phyloP scores from a whole-genome alignment of 2,113 vertebrate species.

The Amblyopsis rosae region DNA sequence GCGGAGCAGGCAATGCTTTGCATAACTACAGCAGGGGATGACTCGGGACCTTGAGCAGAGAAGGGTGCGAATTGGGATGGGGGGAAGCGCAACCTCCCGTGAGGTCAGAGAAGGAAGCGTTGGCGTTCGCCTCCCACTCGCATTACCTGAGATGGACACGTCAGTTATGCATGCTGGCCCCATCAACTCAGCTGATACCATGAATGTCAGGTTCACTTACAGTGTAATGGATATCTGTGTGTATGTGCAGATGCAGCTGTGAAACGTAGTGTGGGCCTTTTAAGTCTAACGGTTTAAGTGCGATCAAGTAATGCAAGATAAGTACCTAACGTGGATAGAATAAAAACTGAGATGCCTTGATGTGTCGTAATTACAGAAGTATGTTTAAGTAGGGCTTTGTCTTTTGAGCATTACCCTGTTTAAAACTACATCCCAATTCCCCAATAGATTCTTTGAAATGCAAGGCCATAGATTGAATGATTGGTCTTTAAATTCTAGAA shows the following conservation, averaged over 20 bases:
- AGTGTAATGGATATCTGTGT: slow-evolving; percentile 42
- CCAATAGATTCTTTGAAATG: slow-evolving; percentile 69
- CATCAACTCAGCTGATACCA: slow-evolving; percentile 63
- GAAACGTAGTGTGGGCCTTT: slow-evolving; percentile 5
- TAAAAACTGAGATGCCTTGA: neutral
- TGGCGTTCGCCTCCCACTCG: slow-evolving; percentile 55
- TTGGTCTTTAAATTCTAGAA: slow-evolving; percentile 60
- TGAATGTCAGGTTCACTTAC: slow-evolving; percentile 53
- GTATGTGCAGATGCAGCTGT: neutral
- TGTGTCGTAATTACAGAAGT: slow-evolving; percentile 16
- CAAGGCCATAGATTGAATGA: slow-evolving; percentile 43
- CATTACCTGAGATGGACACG: slow-evolving; percentile 46
- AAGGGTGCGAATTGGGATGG: slow-evolving; percentile 58
- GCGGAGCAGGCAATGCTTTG: slow-evolving; percentile 63
- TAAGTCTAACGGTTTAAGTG: neutral
- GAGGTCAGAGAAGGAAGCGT: slow-evolving; percentile 60
- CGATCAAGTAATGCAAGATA: too few species aligned
- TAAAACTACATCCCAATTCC: slow-evolving; percentile 56
- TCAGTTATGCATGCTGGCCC: slow-evolving; percentile 46
- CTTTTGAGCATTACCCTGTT: slow-evolving; percentile 51
- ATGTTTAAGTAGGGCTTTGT: slow-evolving; percentile 49
- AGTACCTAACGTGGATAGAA: slow-evolving; percentile 8
- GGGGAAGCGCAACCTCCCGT: slow-evolving; percentile 60
- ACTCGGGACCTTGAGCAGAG: slow-evolving; percentile 53
- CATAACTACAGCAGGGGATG: slow-evolving; percentile 57